Percentiles rank a stretch among this genome's conserved stretches.
Conservation (phyloP, 2,797 vertebrate species). For the Pterois miles region DNA sequence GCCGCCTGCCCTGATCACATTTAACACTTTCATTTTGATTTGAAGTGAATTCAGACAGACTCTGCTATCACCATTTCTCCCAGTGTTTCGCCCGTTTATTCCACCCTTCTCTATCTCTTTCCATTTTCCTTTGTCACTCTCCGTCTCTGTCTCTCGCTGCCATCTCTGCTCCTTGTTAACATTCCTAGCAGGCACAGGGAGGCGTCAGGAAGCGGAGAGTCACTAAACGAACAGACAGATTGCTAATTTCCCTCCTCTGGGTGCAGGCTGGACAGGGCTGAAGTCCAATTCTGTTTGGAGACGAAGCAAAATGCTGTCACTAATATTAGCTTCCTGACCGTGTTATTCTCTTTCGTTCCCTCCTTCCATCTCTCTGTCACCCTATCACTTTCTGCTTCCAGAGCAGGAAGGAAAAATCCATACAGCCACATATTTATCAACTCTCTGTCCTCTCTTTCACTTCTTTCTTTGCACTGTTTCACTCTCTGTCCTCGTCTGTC, state of each 20-base stretch:
- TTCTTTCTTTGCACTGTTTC: background rate
- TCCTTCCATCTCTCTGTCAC: slow-evolving; percentile 23
- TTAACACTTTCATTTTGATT: background rate
- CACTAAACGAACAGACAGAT: slow-evolving; percentile 62
- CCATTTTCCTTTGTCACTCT: slow-evolving; percentile 23
- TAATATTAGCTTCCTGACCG: slow-evolving; percentile 32
- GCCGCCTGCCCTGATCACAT: too few species aligned
- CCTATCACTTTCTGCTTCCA: slow-evolving; percentile 13
- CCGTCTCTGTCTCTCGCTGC: background rate
- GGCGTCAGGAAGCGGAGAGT: slow-evolving; percentile 47
- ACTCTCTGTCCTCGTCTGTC: slow-evolving; percentile 2
- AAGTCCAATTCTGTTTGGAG: slow-evolving; percentile 57
- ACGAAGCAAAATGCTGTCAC: slow-evolving; percentile 46
- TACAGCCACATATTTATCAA: slow-evolving; percentile 34
- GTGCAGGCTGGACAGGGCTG: slow-evolving; percentile 36
- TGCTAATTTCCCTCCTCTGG: slow-evolving; percentile 64
- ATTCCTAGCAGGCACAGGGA: slow-evolving; percentile 56
- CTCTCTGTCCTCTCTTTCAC: slow-evolving; percentile 10
- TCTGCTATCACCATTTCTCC: background rate
- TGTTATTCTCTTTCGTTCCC: background rate
- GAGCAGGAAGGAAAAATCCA: slow-evolving; percentile 21
- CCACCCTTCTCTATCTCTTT: background rate
- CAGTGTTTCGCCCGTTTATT: background rate
- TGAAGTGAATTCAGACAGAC: background rate
- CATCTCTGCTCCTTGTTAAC: slow-evolving; percentile 51